Evolutionary conservation across 92 coral and sea anemone species (phyloP).

Genomic region (Umimayanthus kanabou): DNA sequence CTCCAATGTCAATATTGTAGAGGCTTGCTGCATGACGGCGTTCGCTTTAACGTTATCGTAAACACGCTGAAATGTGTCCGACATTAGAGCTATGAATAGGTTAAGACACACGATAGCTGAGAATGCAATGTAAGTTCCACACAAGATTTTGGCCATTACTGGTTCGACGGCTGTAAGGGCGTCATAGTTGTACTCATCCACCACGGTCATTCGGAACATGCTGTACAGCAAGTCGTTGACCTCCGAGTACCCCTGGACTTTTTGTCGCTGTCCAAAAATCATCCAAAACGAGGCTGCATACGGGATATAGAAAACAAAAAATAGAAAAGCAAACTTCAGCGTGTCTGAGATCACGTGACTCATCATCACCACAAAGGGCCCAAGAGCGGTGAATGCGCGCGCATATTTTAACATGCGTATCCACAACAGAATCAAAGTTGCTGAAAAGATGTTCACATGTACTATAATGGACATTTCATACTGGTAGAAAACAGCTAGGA

Average conservation of each 20-base stretch:
- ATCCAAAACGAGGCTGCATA: conserved; percentile 99
- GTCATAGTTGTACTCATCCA: conserved; percentile 89
- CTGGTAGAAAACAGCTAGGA: conserved; percentile 60
- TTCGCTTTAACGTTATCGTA: conserved; percentile 97
- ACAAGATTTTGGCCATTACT: conserved; percentile 87
- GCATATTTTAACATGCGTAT: conserved; percentile 86
- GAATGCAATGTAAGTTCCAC: conserved; percentile 96
- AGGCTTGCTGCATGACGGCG: conserved; percentile 96
- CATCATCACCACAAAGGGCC: conserved; percentile 95
- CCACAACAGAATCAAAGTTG: conserved; percentile 83
- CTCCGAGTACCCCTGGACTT: conserved; percentile 74
- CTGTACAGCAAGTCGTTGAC: conserved; percentile 76
- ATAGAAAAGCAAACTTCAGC: conserved; percentile 86
- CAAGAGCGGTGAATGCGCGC: conserved; percentile 89
- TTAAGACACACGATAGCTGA: conserved; percentile 88
- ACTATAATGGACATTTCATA: conserved; percentile 44
- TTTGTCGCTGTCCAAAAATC: conserved; percentile 73
- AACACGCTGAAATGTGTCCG: conserved; percentile 97
- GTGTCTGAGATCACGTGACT: conserved; percentile 85
- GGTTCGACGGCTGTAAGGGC: conserved; percentile 78
- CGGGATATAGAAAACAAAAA: conserved; percentile 84
- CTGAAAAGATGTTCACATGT: conserved; percentile 73
- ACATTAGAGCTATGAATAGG: conserved; percentile 92
- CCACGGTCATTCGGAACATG: conserved; percentile 97
- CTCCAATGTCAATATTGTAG: conserved; percentile 77